phyloP scores from a whole-genome alignment of 2,888 invertebrate genomes.

The Lasiommata megera region DNA sequence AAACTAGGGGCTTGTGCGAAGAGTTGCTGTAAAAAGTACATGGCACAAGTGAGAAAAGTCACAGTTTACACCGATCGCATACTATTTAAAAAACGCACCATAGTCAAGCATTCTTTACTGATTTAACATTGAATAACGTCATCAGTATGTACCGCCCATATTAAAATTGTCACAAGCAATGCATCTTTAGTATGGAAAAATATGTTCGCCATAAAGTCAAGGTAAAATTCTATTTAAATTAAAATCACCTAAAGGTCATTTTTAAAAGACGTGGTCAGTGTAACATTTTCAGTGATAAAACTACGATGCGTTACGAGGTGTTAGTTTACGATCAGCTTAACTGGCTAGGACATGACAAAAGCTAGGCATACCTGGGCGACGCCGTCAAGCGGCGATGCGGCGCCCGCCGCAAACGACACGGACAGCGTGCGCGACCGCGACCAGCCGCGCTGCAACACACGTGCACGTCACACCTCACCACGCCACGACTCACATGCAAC shows the following conservation, averaged over 20 bases:
- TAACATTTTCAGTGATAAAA: too few species aligned
- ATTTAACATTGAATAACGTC: too few species aligned
- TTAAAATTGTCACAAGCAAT: not conserved
- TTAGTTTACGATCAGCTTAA: not conserved
- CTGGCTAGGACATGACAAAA: not conserved
- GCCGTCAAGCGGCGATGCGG: conserved; percentile 90
- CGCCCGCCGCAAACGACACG: conserved; percentile 90
- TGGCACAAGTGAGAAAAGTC: not conserved
- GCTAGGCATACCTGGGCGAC: conserved; percentile 73
- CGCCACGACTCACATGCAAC: conserved; percentile 14
- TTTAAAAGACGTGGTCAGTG: too few species aligned
- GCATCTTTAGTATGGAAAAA: not conserved
- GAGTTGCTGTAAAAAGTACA: not conserved
- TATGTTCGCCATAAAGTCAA: too few species aligned
- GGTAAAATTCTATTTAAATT: too few species aligned
- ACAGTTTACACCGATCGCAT: not conserved
- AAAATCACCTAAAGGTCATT: too few species aligned
- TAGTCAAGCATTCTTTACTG: too few species aligned
- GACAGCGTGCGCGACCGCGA: conserved; percentile 94
- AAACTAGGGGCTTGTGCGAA: not conserved
- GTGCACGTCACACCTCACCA: conserved; percentile 68
- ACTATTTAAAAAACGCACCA: not conserved
- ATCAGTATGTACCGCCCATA: not conserved
- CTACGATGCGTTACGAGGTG: not conserved
- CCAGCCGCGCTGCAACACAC: conserved; percentile 90